These are phyloP conservation scores for Cyprinus carpio DNA, from an alignment of 2,113 vertebrate genomes.

Conservation along the genomic window DNA sequence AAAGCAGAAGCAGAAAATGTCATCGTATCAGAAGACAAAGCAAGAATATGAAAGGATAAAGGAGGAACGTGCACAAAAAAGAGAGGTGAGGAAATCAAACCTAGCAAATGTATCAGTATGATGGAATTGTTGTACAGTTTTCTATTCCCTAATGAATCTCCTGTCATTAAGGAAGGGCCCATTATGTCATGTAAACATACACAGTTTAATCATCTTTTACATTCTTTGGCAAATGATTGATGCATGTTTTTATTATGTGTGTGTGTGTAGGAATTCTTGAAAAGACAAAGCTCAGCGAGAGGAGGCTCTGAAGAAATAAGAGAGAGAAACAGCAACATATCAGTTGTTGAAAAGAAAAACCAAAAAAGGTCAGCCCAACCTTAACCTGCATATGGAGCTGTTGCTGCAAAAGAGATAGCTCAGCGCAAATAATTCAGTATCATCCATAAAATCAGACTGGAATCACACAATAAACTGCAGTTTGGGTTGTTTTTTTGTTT, in stretches of 20 bases:
- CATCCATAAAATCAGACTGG: not conserved
- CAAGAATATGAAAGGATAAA: conserved; percentile 84
- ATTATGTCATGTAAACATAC: not conserved
- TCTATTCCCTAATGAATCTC: not conserved
- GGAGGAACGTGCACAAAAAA: conserved; percentile 79
- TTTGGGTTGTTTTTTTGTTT: not conserved
- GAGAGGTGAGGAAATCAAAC: conserved; percentile 79
- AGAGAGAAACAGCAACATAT: conserved; percentile 88
- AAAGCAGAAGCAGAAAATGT: conserved; percentile 69
- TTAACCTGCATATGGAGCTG: conserved; percentile 95
- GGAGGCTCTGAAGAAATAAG: conserved; percentile 81
- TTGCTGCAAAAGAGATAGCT: conserved; percentile 90
- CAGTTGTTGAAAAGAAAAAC: conserved; percentile 91
- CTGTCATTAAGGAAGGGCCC: not conserved
- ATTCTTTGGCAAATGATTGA: not conserved
- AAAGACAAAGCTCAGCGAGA: conserved; percentile 81
- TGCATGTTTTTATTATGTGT: not conserved
- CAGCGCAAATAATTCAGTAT: conserved; percentile 58
- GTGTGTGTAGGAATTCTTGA: conserved; percentile 79
- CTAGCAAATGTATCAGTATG: no score
- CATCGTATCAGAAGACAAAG: conserved; percentile 87
- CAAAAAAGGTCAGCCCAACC: conserved; percentile 91
- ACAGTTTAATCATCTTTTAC: no score
- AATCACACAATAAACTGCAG: not conserved
- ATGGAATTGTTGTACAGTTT: not conserved